Percentiles rank a stretch among this genome's conserved stretches.
Conservation (phyloP, 1,140 invertebrate genomes). For the Papilio helenus region DNA sequence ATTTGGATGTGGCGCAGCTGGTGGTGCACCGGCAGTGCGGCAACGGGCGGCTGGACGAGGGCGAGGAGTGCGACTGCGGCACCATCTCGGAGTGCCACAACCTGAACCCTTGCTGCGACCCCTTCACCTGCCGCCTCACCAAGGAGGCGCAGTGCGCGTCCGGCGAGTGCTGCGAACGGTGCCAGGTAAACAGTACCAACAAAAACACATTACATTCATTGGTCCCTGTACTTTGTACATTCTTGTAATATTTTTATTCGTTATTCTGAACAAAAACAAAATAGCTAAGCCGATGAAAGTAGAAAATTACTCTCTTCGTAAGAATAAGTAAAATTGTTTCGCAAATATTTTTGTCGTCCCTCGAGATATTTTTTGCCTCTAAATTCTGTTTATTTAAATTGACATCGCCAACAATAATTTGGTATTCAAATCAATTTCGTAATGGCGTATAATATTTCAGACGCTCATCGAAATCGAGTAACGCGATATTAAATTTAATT, state of each 20-base stretch:
- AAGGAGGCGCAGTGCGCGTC: conserved; percentile 95
- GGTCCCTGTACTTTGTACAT: not conserved
- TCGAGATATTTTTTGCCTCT: conserved; percentile 11
- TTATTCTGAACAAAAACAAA: not conserved
- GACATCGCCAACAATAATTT: conserved; percentile 32
- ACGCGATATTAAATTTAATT: conserved; percentile 23
- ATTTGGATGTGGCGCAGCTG: conserved; percentile 72
- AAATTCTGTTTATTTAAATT: conserved; percentile 38
- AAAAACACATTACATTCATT: no score
- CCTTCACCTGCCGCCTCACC: conserved; percentile 95
- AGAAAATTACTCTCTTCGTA: conserved; percentile 50
- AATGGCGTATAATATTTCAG: conserved; percentile 32
- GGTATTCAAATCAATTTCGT: conserved; percentile 31
- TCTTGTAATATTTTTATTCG: not conserved
- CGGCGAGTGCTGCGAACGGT: conserved; percentile 96
- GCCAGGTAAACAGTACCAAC: conserved; percentile 90
- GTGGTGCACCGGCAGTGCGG: conserved; percentile 92
- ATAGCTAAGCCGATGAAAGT: not conserved
- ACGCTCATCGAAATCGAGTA: not conserved
- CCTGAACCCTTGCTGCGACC: conserved; percentile 96
- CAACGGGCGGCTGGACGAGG: conserved; percentile 96
- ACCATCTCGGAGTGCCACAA: conserved; percentile 92
- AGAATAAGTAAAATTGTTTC: conserved; percentile 5
- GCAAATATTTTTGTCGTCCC: conserved; percentile 9
- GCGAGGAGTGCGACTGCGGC: conserved; percentile 97